Conservation (phyloP, 2,888 invertebrate genomes). For the Drosophila ezoana region DNA sequence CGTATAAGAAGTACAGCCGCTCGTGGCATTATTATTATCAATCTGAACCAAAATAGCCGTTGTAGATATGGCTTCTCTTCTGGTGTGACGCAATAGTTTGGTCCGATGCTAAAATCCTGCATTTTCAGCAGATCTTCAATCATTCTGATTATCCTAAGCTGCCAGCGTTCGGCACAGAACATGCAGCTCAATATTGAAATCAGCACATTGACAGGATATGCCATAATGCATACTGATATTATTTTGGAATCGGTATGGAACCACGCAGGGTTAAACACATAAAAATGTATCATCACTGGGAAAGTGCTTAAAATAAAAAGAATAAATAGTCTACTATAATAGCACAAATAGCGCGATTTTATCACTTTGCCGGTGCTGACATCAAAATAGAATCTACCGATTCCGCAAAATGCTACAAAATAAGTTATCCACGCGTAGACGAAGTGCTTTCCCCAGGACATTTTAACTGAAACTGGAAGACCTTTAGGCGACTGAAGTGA, state of each 20-base stretch:
- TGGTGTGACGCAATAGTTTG: background rate
- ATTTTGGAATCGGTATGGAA: background rate
- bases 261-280: background rate
- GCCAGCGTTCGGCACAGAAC: background rate
- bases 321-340: background rate
- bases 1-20: fast-evolving
- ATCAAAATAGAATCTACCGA: slow-evolving; percentile 10
- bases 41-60: background rate
- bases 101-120: background rate
- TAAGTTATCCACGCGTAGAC: slow-evolving; percentile 9
- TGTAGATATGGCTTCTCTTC: background rate
- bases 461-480: slow-evolving; percentile 7
- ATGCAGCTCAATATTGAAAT: slow-evolving; percentile 1
- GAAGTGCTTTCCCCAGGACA: slow-evolving; percentile 7
- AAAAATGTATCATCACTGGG: background rate
- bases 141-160: slow-evolving; percentile 13
- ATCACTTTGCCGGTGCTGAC: background rate
- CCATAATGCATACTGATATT: background rate
- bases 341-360: background rate
- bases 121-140: slow-evolving; percentile 3
- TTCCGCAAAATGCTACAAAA: slow-evolving; percentile 8
- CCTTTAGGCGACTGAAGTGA: background rate
- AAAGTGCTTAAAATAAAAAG: background rate
- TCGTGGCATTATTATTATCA: background rate
- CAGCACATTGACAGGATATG: background rate